Percentiles rank a stretch among this genome's conserved stretches.
These are phyloP conservation scores for Caradrina clavipalpis DNA, from an alignment of 2,888 invertebrate species.

Conservation along the genomic window DNA sequence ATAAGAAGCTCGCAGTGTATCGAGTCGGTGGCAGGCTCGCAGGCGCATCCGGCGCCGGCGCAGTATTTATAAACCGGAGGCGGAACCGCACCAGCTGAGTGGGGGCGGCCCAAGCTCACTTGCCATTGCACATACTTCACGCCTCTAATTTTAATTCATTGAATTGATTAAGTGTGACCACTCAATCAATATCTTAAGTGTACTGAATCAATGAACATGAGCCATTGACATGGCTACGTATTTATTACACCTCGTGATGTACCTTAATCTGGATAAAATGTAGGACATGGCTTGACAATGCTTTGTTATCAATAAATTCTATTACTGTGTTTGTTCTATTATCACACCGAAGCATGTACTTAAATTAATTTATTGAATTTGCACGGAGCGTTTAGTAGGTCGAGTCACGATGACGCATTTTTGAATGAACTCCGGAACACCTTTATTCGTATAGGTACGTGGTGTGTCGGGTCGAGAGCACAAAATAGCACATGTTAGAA, in stretches of 20 bases:
- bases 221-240: slow-evolving; percentile 33
- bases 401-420: slow-evolving; percentile 56
- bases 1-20: slow-evolving; percentile 67
- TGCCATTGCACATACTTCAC: slow-evolving; percentile 66
- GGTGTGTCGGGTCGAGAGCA: slow-evolving; percentile 47
- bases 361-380: slow-evolving; percentile 31
- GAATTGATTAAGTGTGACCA: slow-evolving; percentile 68
- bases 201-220: not conserved
- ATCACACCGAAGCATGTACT: slow-evolving; percentile 4
- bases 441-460: slow-evolving; percentile 48
- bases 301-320: slow-evolving; percentile 37
- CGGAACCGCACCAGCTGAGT: slow-evolving; percentile 78
- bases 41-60: slow-evolving; percentile 86
- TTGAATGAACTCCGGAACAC: slow-evolving; percentile 66
- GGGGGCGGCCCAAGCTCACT: slow-evolving; percentile 73
- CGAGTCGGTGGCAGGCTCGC: slow-evolving; percentile 70
- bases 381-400: slow-evolving; percentile 16
- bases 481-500: slow-evolving; percentile 71
- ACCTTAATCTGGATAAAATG: slow-evolving; percentile 36
- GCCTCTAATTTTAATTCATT: slow-evolving; percentile 71
- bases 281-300: slow-evolving; percentile 23
- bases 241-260: slow-evolving; percentile 41
- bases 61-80: slow-evolving; percentile 88
- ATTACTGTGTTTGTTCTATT: slow-evolving; percentile 15
- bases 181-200: slow-evolving; percentile 48